Percentiles rank a stretch among this genome's conserved stretches.
Evolutionary conservation across 2,113 vertebrate genomes (phyloP).

Genomic region (Anarrhichthys ocellatus): DNA sequence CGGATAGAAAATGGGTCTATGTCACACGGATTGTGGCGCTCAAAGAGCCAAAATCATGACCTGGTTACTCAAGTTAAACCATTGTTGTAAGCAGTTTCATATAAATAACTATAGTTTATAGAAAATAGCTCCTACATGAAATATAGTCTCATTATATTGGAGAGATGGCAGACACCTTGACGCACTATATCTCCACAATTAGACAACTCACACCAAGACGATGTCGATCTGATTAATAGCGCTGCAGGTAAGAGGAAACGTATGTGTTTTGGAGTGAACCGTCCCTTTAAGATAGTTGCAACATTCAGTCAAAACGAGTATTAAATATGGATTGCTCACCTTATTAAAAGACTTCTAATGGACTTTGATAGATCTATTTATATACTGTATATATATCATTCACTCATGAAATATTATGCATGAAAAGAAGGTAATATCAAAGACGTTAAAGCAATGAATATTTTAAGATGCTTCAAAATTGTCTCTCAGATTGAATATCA

Average conservation of each 20-base stretch:
- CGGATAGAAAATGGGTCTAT: too few species aligned
- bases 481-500: not conserved
- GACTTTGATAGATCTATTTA: not conserved
- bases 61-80: too few species aligned
- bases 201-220: too few species aligned
- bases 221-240: too few species aligned
- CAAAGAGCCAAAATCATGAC: too few species aligned
- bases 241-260: not conserved
- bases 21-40: too few species aligned
- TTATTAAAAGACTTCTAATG: not conserved
- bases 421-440: not conserved
- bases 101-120: too few species aligned
- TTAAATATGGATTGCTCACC: not conserved
- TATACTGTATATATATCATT: not conserved
- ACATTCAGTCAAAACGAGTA: not conserved
- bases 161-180: too few species aligned
- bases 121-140: too few species aligned
- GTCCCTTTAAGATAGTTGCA: not conserved
- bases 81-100: too few species aligned
- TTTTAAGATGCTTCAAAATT: not conserved
- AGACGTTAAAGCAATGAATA: not conserved
- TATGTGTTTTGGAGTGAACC: not conserved
- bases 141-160: too few species aligned
- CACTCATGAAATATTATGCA: not conserved
- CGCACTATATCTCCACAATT: too few species aligned